phyloP scores from a whole-genome alignment of 2,113 vertebrate species.

The Pterocles gutturalis region DNA sequence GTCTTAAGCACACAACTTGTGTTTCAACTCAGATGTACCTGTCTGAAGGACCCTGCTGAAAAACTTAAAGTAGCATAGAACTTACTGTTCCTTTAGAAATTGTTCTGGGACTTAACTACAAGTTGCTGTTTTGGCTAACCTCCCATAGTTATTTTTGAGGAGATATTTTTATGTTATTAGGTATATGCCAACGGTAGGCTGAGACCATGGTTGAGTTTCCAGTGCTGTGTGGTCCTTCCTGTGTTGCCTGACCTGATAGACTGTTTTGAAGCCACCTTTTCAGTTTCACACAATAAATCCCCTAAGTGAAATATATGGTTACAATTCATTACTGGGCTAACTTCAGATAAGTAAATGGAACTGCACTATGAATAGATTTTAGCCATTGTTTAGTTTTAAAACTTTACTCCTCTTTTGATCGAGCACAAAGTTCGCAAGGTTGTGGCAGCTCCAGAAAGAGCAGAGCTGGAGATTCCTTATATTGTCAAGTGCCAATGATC shows the following conservation, averaged over 20 bases:
- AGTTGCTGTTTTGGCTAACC: not conserved
- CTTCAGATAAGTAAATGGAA: conserved; percentile 20
- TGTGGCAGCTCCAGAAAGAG: not conserved
- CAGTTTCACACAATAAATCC: not conserved
- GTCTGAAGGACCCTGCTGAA: not conserved
- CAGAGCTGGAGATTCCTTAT: not conserved
- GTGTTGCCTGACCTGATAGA: not conserved
- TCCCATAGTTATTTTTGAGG: not conserved
- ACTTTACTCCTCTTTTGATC: not conserved
- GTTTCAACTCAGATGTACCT: not conserved
- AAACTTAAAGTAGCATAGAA: not conserved
- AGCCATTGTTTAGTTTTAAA: conserved; percentile 5
- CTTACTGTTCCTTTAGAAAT: not conserved
- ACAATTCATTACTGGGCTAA: not conserved
- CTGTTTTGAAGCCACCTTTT: not conserved
- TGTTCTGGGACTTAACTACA: not conserved
- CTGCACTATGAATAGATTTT: not conserved
- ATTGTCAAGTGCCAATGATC: not conserved
- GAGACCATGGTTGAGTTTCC: not conserved
- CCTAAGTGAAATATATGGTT: not conserved
- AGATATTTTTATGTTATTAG: not conserved
- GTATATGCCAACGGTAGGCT: not conserved
- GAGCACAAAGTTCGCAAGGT: not conserved
- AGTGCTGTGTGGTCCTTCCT: not conserved
- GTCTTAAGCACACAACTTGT: not conserved